Conservation (phyloP, 2,797 vertebrate genomes). For the Babyrousa celebensis region DNA sequence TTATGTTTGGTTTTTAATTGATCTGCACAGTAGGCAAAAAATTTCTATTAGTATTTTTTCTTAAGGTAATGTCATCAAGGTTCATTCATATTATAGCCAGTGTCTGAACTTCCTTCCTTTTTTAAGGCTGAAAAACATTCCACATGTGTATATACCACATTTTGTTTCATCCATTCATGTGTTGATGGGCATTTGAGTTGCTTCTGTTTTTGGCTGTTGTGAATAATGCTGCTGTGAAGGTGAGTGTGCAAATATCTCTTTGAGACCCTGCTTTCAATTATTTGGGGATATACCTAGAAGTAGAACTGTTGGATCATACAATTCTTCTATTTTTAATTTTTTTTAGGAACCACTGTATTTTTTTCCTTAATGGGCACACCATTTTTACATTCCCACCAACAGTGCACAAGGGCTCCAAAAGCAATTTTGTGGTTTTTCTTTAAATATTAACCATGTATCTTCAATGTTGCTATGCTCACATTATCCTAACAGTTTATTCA, state of each 20-base stretch:
- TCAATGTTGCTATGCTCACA: not conserved
- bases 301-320: not conserved
- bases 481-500: not conserved
- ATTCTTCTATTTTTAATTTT: not conserved
- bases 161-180: not conserved
- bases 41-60: constrained; percentile 38
- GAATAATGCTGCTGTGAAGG: not conserved
- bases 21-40: constrained; percentile 19
- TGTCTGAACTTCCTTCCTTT: not conserved
- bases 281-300: not conserved
- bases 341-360: not conserved
- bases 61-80: not conserved
- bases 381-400: not conserved
- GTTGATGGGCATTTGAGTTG: not conserved
- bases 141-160: not conserved
- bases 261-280: not conserved
- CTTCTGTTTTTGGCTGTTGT: not conserved
- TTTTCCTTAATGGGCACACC: not conserved
- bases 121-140: not conserved
- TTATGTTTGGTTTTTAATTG: constrained; percentile 66
- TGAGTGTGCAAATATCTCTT: not conserved
- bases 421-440: not conserved
- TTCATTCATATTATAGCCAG: not conserved
- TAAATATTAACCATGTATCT: not conserved
- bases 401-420: not conserved